phyloP scores from a whole-genome alignment of 2,888 invertebrate species.

The Diaperis boleti region DNA sequence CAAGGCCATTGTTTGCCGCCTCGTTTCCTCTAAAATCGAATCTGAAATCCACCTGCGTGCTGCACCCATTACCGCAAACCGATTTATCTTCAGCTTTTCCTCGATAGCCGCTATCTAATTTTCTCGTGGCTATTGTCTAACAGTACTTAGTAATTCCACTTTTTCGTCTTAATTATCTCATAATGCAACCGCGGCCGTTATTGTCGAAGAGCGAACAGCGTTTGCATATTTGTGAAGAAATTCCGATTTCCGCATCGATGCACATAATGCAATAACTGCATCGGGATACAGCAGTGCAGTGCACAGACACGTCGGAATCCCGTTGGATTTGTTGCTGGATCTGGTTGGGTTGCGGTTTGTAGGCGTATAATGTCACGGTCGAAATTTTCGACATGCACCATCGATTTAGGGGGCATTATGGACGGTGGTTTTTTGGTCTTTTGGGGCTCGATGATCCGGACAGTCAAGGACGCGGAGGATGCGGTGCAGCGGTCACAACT shows the following conservation, averaged over 20 bases:
- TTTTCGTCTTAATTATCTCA: constrained; percentile 19
- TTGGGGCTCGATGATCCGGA: constrained; percentile 2
- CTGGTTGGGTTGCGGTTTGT: constrained; percentile 9
- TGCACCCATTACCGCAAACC: not conserved
- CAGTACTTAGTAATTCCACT: constrained; percentile 10
- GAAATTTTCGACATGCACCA: constrained; percentile 21
- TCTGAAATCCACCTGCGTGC: not conserved
- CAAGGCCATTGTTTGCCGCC: constrained; percentile 34
- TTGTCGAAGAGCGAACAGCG: constrained; percentile 10
- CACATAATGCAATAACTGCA: constrained; percentile 14
- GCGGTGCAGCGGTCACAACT: not conserved
- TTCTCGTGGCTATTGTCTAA: constrained; percentile 10
- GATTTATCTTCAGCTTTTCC: not conserved
- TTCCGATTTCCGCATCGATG: constrained; percentile 8
- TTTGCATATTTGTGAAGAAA: constrained; percentile 27
- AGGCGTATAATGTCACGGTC: constrained; percentile 16
- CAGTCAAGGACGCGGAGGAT: constrained; percentile 6
- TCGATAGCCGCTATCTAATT: constrained; percentile 17
- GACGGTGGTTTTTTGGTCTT: constrained; percentile 3
- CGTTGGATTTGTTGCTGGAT: not conserved
- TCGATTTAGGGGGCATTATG: constrained; percentile 11
- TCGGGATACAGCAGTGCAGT: too few species aligned
- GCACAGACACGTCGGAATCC: not conserved
- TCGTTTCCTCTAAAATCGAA: constrained; percentile 17
- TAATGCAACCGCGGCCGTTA: constrained; percentile 13